Evolutionary conservation across 2,888 invertebrate genomes (phyloP), one percentile per base, ranked within the genome.

Genomic region (Rotaria macrura): DNA sequence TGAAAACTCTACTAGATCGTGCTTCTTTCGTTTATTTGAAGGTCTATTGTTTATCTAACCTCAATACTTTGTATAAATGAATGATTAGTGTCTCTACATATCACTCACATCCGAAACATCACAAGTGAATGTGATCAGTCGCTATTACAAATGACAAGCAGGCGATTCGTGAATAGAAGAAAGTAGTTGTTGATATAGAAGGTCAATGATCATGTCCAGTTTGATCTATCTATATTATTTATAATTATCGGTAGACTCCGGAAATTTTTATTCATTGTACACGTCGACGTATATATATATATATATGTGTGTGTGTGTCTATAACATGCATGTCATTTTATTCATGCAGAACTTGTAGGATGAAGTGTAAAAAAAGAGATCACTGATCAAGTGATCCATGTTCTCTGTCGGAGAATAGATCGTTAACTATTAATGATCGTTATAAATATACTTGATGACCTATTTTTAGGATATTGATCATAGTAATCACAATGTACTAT

Each of bases 21-120:
- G 65, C 65, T 65, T 65, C 65, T 34, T 38, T 65, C 65, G 65
- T 14, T 65, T 65, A 29, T 34, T 65, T 65, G 65, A 65, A 65
- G 65, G 65, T 29, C 20, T 20, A 65, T 65, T 65, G 34, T 65
- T 65, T 65, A 65, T 65, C 65, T 65, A 65, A 65, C 34, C 65
- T 65, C 34, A 65, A 65, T 65, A 17, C 34, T 65, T 65, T 65
- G 65, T 65, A 65, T 65, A 65, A 65, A 65, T 38, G 65, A 65
- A 65, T 65, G 65, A 65, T 65, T 65, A 65, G 34, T 34, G 65
- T 65, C 65, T 65, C 65, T 65, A 65, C n/a, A n/a, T 65, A 65
- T 65, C 65, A 65, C 65, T 65, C 34, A 65, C 65, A 65, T 65
- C 34, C 65, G 65, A 65, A 65, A 34, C 65, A 65, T 65, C 65